A percentile compares a stretch with the other conserved stretches of the same genome.
Evolutionary conservation across 2,113 vertebrate species (phyloP).

Genomic region (Phrynocephalus versicolor): DNA sequence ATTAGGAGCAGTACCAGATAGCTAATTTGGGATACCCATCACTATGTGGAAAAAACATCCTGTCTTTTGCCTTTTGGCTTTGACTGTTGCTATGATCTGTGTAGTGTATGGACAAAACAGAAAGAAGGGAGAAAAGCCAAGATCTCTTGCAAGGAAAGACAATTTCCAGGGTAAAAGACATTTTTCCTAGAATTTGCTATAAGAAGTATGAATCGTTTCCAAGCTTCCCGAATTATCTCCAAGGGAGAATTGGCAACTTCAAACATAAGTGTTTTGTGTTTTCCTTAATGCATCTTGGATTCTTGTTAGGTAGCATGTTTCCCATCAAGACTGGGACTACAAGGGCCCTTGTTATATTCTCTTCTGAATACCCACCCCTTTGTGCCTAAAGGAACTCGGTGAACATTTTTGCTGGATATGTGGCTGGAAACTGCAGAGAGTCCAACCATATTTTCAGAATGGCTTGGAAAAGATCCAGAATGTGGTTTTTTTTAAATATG

Average conservation of each 20-base stretch:
- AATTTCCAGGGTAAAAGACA: conserved; percentile 71
- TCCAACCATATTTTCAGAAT: not conserved
- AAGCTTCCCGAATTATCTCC: conserved; percentile 28
- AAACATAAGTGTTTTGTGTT: not conserved
- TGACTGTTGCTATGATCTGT: conserved; percentile 60
- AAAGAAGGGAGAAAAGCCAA: conserved; percentile 67
- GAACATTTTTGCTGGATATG: conserved; percentile 25
- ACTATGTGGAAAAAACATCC: conserved; percentile 73
- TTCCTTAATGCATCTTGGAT: conserved; percentile 7
- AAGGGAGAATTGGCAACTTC: not conserved
- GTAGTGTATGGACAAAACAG: conserved; percentile 71
- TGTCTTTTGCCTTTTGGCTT: conserved; percentile 71
- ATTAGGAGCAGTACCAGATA: conserved; percentile 23
- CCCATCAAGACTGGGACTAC: conserved; percentile 4
- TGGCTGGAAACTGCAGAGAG: not conserved
- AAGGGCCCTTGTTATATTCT: conserved; percentile 13
- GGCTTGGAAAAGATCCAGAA: not conserved
- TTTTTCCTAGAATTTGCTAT: conserved; percentile 43
- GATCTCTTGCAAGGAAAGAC: conserved; percentile 61
- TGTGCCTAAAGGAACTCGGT: not conserved
- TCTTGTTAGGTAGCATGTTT: not conserved
- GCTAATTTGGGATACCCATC: conserved; percentile 62
- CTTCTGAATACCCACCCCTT: not conserved
- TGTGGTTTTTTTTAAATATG: no score
- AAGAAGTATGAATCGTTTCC: not conserved